Evolutionary conservation across 2,888 invertebrate genomes (phyloP).

Genomic region (Andrena haemorrhoa): DNA sequence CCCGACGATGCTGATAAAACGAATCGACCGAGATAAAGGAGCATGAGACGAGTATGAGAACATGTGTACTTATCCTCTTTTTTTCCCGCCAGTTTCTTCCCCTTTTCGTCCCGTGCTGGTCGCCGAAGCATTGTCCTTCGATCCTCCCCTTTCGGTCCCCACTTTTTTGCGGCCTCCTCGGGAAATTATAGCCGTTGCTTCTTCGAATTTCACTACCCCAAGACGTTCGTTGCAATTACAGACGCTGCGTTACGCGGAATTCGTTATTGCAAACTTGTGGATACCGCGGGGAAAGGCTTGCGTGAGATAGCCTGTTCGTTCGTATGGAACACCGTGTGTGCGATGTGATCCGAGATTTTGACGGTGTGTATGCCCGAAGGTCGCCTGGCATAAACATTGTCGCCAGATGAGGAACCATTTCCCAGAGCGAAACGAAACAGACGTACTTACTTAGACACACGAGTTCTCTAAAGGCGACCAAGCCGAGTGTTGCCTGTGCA

Average conservation of each 20-base stretch:
- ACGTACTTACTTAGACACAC: too few species aligned
- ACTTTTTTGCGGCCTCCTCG: constrained; percentile 40
- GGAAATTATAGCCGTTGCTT: constrained; percentile 48
- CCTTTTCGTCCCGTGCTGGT: constrained; percentile 4
- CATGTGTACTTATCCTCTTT: constrained; percentile 7
- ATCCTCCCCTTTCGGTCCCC: constrained; percentile 7
- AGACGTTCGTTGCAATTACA: constrained; percentile 34
- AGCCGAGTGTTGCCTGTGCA: too few species aligned
- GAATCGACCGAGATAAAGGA: constrained; percentile 73
- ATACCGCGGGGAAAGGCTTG: neutral
- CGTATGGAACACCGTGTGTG: too few species aligned
- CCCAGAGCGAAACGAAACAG: too few species aligned
- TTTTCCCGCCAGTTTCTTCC: neutral
- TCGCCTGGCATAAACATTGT: too few species aligned
- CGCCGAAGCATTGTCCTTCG: constrained; percentile 39
- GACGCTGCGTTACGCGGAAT: constrained; percentile 36
- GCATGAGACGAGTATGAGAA: too few species aligned
- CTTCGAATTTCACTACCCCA: constrained; percentile 39
- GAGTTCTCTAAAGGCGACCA: too few species aligned
- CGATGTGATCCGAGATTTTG: too few species aligned
- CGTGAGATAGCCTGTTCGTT: too few species aligned
- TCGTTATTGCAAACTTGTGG: constrained; percentile 34
- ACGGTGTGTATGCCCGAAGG: too few species aligned
- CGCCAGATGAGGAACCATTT: too few species aligned
- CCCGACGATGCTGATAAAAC: constrained; percentile 75